A percentile compares a stretch with the other conserved stretches of the same genome.
Evolutionary conservation across 2,797 vertebrate genomes (phyloP).

Genomic region (Myripristis murdjan): DNA sequence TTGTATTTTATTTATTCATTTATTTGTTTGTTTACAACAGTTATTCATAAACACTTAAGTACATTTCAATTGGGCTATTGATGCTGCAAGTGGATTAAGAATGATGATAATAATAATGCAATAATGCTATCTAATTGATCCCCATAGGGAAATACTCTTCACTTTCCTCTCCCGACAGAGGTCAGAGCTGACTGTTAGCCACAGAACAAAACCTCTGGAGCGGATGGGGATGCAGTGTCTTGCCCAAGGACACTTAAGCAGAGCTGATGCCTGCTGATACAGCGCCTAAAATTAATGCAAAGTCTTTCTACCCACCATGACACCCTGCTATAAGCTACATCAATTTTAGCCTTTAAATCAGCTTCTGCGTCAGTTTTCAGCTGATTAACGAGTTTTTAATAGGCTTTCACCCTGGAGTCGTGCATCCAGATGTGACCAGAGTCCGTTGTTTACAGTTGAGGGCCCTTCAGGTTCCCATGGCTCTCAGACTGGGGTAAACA

Average conservation of each 20-base stretch:
- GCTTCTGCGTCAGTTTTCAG: neutral
- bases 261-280: neutral
- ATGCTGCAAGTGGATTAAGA: too few species aligned
- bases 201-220: conserved; percentile 5
- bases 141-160: conserved; percentile 17
- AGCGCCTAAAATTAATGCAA: neutral
- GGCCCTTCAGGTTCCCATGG: neutral
- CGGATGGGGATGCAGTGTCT: neutral
- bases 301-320: neutral
- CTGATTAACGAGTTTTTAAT: neutral
- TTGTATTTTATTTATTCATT: too few species aligned
- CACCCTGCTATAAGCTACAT: neutral
- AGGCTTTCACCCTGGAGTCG: neutral
- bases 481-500: conserved; percentile 14
- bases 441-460: neutral
- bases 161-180: conserved; percentile 16
- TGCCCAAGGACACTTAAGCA: neutral
- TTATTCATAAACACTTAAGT: too few species aligned
- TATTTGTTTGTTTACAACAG: too few species aligned
- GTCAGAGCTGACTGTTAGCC: conserved; percentile 31
- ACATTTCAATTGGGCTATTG: too few species aligned
- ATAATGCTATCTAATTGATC: too few species aligned
- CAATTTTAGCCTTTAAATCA: too few species aligned
- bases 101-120: too few species aligned
- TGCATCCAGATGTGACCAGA: neutral